Evolutionary conservation across 2,888 invertebrate genomes (phyloP), one percentile per base, ranked within the genome.

Genomic region (Lasioglossum figueresi): DNA sequence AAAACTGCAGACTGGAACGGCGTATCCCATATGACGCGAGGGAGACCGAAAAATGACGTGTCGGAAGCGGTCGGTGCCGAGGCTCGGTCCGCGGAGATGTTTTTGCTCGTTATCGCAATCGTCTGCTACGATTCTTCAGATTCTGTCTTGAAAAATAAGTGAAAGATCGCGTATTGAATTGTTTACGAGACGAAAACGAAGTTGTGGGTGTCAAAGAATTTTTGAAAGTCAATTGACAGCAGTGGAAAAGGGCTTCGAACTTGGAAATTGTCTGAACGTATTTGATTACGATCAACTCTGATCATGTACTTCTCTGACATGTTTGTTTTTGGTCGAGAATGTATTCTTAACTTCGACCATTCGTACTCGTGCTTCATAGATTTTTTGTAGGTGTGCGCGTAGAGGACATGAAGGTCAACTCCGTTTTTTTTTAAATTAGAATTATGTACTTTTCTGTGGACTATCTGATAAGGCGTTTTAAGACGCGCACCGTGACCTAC

Each of bases 1-100:
- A 72, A 82, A 86, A 78, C 80, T 72, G 75, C 63, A 56, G 70
- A 40, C 76, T 14, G 16, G 14, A 14, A 40, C 23, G 40, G 66
- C 52, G 12, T 43, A 56, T 76, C 76, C 52, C 76, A 27, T 48
- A 43, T 19, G 70, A 76, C 80, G 79, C 76, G 74, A 16, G 19
- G 43, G 52, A 27, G 43, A 63, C 4, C 52, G 40, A 76, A 83
- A 76, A 76, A 43, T 70, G 40, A 23, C 23, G 37, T 40, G 23
- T 68, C 37, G 34, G 37, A 40, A 40, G 68, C 12, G n/a, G 37
- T 40, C 40, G 34, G 59, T 45, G 75, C 71, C 75, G 48, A 52
- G 63, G 59, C 48, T 59, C n/a, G 74, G 77, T 84, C 74, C 77
- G 31, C 70, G 31, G 37, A 37, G 68, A 37, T 40, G 68, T 68